Evolutionary conservation across 2,113 vertebrate species (phyloP).

Genomic region (Oncorhynchus gorbuscha): DNA sequence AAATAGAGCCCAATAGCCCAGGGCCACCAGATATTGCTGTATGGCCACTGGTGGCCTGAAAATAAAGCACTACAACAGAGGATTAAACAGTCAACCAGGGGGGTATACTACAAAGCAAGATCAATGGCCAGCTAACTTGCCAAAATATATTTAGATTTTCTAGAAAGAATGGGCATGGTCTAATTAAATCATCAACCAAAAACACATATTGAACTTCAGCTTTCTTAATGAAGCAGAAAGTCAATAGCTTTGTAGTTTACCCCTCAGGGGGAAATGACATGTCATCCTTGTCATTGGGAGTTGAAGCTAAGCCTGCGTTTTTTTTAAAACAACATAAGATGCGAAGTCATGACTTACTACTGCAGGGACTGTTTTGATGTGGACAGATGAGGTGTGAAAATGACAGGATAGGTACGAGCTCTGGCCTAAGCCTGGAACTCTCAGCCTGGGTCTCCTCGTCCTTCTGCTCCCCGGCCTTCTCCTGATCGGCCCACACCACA

Average conservation of each 20-base stretch:
- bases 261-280: no score
- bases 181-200: no score
- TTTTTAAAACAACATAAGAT: not conserved
- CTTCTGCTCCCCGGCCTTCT: conserved; percentile 38
- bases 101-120: no score
- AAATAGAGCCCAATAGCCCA: not conserved
- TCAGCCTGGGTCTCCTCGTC: conserved; percentile 26
- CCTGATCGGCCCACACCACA: conserved; percentile 92
- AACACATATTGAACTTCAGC: no score
- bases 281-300: no score
- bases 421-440: conserved; percentile 34
- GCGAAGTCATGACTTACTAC: conserved; percentile 81
- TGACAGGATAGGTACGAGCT: conserved; percentile 73
- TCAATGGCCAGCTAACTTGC: no score
- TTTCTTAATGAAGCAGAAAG: no score
- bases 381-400: conserved; percentile 82
- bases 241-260: no score
- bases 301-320: not conserved
- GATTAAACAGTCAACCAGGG: not conserved
- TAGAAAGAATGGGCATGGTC: no score
- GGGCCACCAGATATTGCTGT: not conserved
- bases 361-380: conserved; percentile 75
- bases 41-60: not conserved
- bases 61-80: not conserved
- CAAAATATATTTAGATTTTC: no score